A percentile compares a stretch with the other conserved stretches of the same genome.
Evolutionary conservation across 2,113 vertebrate species (phyloP).

Genomic region (Lathamus discolor): DNA sequence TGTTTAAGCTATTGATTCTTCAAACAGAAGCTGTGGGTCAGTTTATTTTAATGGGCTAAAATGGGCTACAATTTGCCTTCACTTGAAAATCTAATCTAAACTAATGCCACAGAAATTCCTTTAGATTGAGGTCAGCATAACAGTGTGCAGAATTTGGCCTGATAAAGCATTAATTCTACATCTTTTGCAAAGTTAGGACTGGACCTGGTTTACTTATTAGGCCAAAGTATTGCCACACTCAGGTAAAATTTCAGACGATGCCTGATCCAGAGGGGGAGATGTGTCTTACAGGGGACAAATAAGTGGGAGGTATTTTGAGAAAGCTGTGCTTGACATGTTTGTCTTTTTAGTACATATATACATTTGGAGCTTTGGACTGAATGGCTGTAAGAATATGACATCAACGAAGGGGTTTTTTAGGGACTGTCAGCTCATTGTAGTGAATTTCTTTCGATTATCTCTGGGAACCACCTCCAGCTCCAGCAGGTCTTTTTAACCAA

Average conservation of each 20-base stretch:
- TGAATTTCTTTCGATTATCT: not conserved
- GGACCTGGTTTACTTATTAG: not conserved
- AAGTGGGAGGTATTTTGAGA: not conserved
- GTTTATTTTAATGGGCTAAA: not conserved
- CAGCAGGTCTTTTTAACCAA: not conserved
- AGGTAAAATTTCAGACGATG: not conserved
- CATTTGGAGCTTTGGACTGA: not conserved
- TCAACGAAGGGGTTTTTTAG: accelerated
- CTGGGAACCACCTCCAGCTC: not conserved
- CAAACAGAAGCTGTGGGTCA: not conserved
- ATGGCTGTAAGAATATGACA: not conserved
- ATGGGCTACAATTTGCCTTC: not conserved
- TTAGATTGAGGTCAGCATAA: not conserved
- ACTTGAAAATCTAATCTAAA: not conserved
- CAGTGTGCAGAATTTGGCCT: not conserved
- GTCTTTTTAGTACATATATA: not conserved
- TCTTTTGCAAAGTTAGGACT: not conserved
- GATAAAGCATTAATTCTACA: not conserved
- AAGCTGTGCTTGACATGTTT: not conserved
- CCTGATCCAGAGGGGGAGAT: not conserved
- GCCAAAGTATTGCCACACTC: not conserved
- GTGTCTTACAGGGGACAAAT: not conserved
- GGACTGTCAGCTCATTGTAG: not conserved
- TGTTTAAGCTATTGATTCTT: not conserved
- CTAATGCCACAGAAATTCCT: not conserved